phyloP scores from a whole-genome alignment of 2,888 invertebrate species.

The Clostera curtula region DNA sequence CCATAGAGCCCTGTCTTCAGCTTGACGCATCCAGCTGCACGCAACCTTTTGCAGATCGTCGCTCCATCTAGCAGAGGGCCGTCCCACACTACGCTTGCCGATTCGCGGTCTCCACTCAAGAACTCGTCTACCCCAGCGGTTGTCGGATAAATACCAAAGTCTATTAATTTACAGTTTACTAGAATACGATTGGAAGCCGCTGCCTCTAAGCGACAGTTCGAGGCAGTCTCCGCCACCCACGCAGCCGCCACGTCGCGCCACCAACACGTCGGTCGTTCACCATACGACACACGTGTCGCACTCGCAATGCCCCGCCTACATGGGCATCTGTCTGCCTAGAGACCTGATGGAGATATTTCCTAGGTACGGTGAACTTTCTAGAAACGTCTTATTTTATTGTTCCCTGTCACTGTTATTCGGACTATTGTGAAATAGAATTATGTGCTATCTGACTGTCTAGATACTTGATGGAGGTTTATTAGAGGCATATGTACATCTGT shows the following conservation, averaged over 20 bases:
- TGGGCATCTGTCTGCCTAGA: constrained; percentile 84
- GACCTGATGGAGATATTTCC: constrained; percentile 81
- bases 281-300: constrained; percentile 14
- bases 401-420: not conserved
- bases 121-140: too few relatives aligned
- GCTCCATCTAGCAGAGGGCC: too few relatives aligned
- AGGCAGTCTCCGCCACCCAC: constrained; percentile 15
- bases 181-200: constrained; percentile 69
- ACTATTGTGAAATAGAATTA: not conserved
- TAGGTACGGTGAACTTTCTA: too few relatives aligned
- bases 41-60: too few relatives aligned
- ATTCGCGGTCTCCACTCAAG: too few relatives aligned
- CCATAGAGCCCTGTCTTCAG: too few relatives aligned
- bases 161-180: constrained; percentile 39
- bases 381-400: constrained; percentile 1
- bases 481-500: too few relatives aligned
- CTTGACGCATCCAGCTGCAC: too few relatives aligned
- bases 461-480: too few relatives aligned
- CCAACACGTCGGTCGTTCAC: constrained; percentile 13
- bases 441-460: too few relatives aligned
- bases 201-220: constrained; percentile 30
- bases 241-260: constrained; percentile 10
- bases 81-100: too few relatives aligned
- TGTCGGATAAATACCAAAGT: too few relatives aligned
- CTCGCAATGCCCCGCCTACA: constrained; percentile 68